Conservation (phyloP, 2,113 vertebrate species). For the Propithecus coquereli region DNA sequence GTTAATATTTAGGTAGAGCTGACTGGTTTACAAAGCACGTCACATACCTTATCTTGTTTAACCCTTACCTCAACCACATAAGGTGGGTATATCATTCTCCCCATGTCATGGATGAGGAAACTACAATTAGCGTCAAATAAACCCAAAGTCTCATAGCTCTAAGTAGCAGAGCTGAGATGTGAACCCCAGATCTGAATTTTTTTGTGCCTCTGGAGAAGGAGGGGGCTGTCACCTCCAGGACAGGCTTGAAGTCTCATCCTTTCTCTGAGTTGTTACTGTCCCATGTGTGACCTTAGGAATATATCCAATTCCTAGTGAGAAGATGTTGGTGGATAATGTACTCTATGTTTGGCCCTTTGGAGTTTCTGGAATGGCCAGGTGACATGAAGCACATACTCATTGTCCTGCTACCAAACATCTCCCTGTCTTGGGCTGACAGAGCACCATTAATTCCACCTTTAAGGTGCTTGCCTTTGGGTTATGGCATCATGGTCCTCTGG, state of each 20-base stretch:
- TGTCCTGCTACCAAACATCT: background rate
- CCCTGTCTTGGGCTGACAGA: background rate
- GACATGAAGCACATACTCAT: background rate
- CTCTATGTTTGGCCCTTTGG: background rate
- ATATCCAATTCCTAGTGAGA: background rate
- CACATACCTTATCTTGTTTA: background rate
- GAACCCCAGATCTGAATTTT: background rate
- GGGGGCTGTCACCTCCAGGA: background rate
- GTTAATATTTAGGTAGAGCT: background rate
- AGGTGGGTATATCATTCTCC: background rate
- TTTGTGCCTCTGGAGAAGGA: background rate
- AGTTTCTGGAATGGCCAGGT: background rate
- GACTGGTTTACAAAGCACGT: background rate
- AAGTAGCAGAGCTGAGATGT: background rate
- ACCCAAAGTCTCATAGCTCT: background rate
- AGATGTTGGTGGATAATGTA: background rate
- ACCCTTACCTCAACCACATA: background rate
- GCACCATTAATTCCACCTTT: background rate
- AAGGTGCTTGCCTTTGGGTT: background rate
- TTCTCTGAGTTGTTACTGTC: background rate
- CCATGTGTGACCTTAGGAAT: background rate
- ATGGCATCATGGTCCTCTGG: background rate
- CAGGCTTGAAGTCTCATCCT: background rate
- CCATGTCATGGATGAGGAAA: background rate
- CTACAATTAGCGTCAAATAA: background rate